Base-by-base conservation (phyloP, 2,888 invertebrate genomes). In the Fragum fragum region DNA sequence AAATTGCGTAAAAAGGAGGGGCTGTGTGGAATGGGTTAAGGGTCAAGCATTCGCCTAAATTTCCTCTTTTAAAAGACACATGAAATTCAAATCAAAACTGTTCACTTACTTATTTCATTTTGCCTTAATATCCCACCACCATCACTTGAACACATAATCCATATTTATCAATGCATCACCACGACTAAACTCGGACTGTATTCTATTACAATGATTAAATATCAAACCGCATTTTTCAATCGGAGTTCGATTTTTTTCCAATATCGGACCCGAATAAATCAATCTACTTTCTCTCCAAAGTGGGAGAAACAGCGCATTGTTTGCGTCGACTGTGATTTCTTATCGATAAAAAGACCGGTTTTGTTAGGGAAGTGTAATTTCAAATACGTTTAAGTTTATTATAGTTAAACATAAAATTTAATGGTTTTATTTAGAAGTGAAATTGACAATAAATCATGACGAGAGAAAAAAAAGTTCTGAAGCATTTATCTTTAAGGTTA, bases 361-460 rank as follows among this genome's bases (percentile, higher is more conserved):
- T 66, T 66, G 66, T 39, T 21, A 21, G 18, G 26, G 36, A 66
- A 39, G 66, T 42, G 66, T 66, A 23, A 66, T 66, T 66, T 66
- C 21, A 66, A 39, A 66, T 42, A 66, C 42, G 66, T 66, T 66
- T 42, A 42, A 66, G 66, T 66, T 66, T 66, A 66, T 66, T 42
- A 66, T 42, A 66, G 42, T 66, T 66, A 36, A 39, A 29, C 39
- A 26, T 47, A 11, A 39, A 23, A 42, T 66, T 39, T 42, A 23
- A 42, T 26, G 23, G 39, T 66, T 42, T 66, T 66, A 66, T 66
- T 42, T 23, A 21, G 42, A 14, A 23, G 66, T 42, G 42, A 42
- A 66, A 42, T 66, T 42, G 42, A 23, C 66, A 63, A 26, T 63
- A 9, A 16, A 29, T 32, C 63, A 36, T 32, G 63, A 36, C 32